Evolutionary conservation across 1,140 invertebrate species (phyloP), one percentile per base, ranked within the genome.

Genomic region (Cotesia typhae): DNA sequence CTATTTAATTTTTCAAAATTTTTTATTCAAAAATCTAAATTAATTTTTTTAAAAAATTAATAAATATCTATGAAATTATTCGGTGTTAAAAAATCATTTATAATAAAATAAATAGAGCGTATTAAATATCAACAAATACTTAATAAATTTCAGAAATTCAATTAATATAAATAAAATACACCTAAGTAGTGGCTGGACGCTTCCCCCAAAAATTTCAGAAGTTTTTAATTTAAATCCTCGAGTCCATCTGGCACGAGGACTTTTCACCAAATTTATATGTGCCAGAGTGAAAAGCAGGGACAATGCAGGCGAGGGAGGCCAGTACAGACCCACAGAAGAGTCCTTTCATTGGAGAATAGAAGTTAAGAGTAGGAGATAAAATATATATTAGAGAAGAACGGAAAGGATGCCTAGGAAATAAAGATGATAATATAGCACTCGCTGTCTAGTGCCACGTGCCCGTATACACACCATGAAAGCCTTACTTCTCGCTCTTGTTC

Each of bases 171-270:
- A 28, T 28, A 28, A 28, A 28, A 2, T 28, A 28, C 3, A 28
- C 28, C 28, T 28, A 28, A 28, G 28, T 28, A 28, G 67, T 7
- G 52, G 17, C 17, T 17, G 17, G 38, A 38, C 53, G 53, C 57
- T 28, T 28, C 28, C 28, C 41, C 5, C 6, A 7, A 6, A 10
- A 47, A 20, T 38, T 63, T 36, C 69, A 64, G 28, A n/a, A 65
- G 41, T 71, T 71, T 63, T 71, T 71, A 71, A 65, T 71, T 71
- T 65, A 65, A 64, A 71, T 71, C 60, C n/a, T 63, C 69, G 47
- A 71, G 69, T 71, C 69, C 69, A 65, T 64, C 69, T 64, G 60
- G 60, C 60, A 71, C 51, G 28, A 65, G 51, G 28, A 64, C 51
- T 52, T 47, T 47, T 10, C 55, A 70, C 55, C 38, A 59, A 70